phyloP scores from a whole-genome alignment of 2,797 vertebrate genomes.

The Botia kubotai region DNA sequence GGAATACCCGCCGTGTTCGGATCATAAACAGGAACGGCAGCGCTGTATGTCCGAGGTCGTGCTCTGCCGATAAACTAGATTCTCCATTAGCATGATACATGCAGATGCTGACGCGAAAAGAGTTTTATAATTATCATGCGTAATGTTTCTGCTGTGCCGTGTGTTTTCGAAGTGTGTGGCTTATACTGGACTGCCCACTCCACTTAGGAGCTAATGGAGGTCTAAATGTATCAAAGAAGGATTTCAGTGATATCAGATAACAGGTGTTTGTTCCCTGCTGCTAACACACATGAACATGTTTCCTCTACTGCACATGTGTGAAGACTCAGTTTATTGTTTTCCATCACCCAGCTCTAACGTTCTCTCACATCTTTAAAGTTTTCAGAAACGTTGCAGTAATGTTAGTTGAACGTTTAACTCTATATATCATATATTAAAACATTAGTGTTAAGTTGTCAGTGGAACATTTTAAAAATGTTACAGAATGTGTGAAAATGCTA shows the following conservation, averaged over 20 bases:
- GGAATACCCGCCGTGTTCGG: constrained; percentile 39
- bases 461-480: too few species aligned
- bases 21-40: neutral
- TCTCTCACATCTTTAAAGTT: too few species aligned
- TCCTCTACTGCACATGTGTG: too few species aligned
- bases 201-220: constrained; percentile 41
- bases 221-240: constrained; percentile 42
- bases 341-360: too few species aligned
- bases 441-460: too few species aligned
- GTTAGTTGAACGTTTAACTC: too few species aligned
- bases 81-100: constrained; percentile 3
- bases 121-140: constrained; percentile 13
- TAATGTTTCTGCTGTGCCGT: constrained; percentile 20
- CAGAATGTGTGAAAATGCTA: too few species aligned
- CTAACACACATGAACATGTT: too few species aligned
- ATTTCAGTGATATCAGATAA: constrained; percentile 45
- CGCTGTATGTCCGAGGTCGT: constrained; percentile 29
- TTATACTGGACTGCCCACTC: constrained; percentile 11
- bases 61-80: neutral
- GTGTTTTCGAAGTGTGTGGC: neutral
- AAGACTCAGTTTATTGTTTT: too few species aligned
- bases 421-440: too few species aligned
- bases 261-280: neutral
- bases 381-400: too few species aligned
- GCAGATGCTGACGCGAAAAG: constrained; percentile 23